Evolutionary conservation across 2,113 vertebrate species (phyloP).

Genomic region (Porphyrio hochstetteri): DNA sequence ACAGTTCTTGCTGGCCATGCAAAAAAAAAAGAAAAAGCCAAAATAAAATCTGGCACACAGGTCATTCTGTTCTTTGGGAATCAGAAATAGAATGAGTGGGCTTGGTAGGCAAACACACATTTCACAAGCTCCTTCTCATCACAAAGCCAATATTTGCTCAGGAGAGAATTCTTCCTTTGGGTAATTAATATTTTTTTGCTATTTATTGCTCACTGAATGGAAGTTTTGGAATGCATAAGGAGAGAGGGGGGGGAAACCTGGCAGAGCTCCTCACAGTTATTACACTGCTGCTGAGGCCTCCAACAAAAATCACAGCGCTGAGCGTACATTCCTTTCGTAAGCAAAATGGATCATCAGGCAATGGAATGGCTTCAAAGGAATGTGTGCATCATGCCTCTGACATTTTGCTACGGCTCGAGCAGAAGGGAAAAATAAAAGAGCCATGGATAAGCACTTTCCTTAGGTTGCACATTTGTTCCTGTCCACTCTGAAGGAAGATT

Average conservation of each 20-base stretch:
- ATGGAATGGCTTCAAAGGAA: conserved; percentile 67
- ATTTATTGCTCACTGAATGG: conserved; percentile 64
- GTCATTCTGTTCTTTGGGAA: conserved; percentile 55
- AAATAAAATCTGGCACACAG: conserved; percentile 51
- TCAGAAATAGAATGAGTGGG: conserved; percentile 67
- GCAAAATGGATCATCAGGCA: conserved; percentile 57
- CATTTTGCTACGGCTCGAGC: conserved; percentile 48
- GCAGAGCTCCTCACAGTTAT: conserved; percentile 41
- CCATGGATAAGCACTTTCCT: conserved; percentile 10
- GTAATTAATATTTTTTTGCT: conserved; percentile 67
- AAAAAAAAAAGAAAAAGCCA: not conserved
- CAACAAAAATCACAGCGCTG: conserved; percentile 39
- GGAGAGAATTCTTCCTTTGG: conserved; percentile 68
- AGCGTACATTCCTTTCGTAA: conserved; percentile 48
- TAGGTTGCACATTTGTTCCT: not conserved
- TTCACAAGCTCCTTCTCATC: conserved; percentile 58
- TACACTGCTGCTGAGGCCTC: conserved; percentile 42
- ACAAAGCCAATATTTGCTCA: conserved; percentile 62
- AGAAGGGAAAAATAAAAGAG: not conserved
- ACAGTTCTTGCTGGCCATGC: conserved; percentile 41
- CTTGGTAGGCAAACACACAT: conserved; percentile 60
- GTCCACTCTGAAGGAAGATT: not conserved
- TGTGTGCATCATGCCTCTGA: conserved; percentile 62
- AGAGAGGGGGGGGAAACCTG: not conserved
- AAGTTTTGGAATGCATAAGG: conserved; percentile 42